Base-by-base conservation (phyloP, 1,140 invertebrate genomes). In the Drosophila repletoides region DNA sequence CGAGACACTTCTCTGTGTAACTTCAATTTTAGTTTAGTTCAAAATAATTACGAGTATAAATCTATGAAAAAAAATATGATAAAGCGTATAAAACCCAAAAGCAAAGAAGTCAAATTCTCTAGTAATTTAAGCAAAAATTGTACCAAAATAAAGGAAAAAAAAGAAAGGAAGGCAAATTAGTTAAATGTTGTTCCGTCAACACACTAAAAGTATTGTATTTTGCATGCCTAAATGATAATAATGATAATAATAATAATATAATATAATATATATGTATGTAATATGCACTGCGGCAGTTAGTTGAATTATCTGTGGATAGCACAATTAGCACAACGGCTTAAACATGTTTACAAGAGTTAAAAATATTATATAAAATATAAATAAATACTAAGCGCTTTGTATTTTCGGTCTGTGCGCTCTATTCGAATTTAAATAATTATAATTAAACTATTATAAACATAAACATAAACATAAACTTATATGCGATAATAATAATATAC, bases 401-500 rank as follows among this genome's bases (percentile, higher is more conserved):
- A 75, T 67, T 65, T 77, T 41, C 46, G 36, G 40, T 69, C 63
- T 52, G 53, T 64, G 79, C 79, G 79, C 79, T 84, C 79, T 86
- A 79, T 84, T 84, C 79, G 79, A 84, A 84, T 84, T 84, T 84
- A 84, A 84, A 79, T 84, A 84, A 75, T 67, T 86, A 48, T 84
- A 84, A 84, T 77, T 36, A 56, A 58, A 81, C 59, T 61, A 81
- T 65, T 46, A 43, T 76, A 83, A 63, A 59, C 12, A 66, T n/a
- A n/a, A n/a, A n/a, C n/a, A n/a, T n/a, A n/a, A n/a, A n/a, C n/a
- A n/a, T n/a, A n/a, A n/a, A n/a, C n/a, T n/a, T n/a, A n/a, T 67
- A 45, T 51, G 56, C 64, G 64, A 67, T 61, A 67, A 67, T 67
- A 67, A 52, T 52, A 66, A 61, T 63, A 55, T 68, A 59, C 45